phyloP scores from a whole-genome alignment of 2,113 vertebrate species.

The Trematocara variabile region DNA sequence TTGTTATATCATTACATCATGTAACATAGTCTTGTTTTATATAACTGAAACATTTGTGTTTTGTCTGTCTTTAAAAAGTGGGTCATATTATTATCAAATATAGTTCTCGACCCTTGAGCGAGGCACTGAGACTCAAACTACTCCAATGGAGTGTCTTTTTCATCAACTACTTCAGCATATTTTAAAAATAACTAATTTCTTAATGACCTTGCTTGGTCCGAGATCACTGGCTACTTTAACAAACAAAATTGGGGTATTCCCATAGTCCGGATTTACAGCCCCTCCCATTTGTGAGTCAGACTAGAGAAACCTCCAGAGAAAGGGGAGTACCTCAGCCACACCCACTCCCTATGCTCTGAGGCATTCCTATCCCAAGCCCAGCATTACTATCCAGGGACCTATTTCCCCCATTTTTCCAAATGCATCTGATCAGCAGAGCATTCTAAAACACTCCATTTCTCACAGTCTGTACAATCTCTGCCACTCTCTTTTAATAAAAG shows the following conservation, averaged over 20 bases:
- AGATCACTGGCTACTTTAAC: neutral
- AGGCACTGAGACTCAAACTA: neutral
- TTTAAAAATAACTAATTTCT: neutral
- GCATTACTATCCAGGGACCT: constrained; percentile 14
- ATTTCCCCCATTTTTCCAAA: neutral
- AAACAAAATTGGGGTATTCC: constrained; percentile 19
- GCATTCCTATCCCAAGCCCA: neutral
- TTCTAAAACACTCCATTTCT: constrained; percentile 9
- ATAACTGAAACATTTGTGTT: neutral
- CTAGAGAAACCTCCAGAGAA: constrained; percentile 34
- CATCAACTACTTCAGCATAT: no score
- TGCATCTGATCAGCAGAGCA: constrained; percentile 25
- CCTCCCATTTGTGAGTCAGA: constrained; percentile 41
- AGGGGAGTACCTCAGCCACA: constrained; percentile 54
- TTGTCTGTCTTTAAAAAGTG: neutral
- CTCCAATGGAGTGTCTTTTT: neutral
- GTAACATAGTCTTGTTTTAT: neutral
- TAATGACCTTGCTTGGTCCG: neutral
- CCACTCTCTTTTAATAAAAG: constrained; percentile 36
- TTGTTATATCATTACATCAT: neutral
- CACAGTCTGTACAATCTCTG: neutral
- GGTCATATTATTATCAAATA: neutral
- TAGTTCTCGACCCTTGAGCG: neutral
- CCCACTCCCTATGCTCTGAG: constrained; percentile 30
- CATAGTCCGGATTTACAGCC: neutral